Conservation (phyloP, 92 coral and sea anemone species). For the Umimayanthus chanpuru region DNA sequence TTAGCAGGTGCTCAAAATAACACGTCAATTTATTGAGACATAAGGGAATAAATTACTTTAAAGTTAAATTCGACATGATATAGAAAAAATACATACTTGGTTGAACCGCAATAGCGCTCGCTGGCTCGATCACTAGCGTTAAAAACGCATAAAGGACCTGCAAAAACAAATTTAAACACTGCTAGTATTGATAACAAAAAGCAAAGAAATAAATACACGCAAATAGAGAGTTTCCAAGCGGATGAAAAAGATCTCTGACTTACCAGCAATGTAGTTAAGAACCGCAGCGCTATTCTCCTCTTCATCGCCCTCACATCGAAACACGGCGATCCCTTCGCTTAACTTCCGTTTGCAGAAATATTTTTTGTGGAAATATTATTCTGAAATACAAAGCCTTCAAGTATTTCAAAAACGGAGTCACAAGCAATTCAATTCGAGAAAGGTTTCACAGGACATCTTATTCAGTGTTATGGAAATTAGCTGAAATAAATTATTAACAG, state of each 20-base stretch:
- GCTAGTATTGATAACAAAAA: not conserved
- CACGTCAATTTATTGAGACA: slow-evolving; percentile 5
- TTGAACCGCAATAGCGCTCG: not conserved
- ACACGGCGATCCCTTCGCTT: slow-evolving; percentile 30
- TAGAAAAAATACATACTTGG: slow-evolving; percentile 28
- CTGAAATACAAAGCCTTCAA: not conserved
- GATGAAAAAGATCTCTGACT: slow-evolving; percentile 6
- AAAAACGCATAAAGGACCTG: slow-evolving; percentile 27
- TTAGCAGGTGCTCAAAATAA: slow-evolving; percentile 24
- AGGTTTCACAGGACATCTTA: not conserved
- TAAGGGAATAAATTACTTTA: slow-evolving; percentile 25
- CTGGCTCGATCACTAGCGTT: slow-evolving; percentile 11
- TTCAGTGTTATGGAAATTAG: slow-evolving; percentile 38
- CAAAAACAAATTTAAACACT: slow-evolving; percentile 1
- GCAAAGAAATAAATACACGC: not conserved
- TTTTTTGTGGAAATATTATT: not conserved
- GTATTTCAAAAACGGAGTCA: slow-evolving; percentile 18
- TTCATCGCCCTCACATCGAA: slow-evolving; percentile 38
- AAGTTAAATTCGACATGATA: slow-evolving; percentile 31
- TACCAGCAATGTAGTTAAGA: slow-evolving; percentile 8
- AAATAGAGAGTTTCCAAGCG: not conserved
- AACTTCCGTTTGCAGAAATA: not conserved
- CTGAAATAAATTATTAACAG: slow-evolving; percentile 45
- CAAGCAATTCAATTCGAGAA: not conserved
- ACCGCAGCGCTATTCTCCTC: not conserved